These are phyloP conservation scores for Tapera naevia DNA, from an alignment of 2,797 vertebrate genomes.

Conservation along the genomic window DNA sequence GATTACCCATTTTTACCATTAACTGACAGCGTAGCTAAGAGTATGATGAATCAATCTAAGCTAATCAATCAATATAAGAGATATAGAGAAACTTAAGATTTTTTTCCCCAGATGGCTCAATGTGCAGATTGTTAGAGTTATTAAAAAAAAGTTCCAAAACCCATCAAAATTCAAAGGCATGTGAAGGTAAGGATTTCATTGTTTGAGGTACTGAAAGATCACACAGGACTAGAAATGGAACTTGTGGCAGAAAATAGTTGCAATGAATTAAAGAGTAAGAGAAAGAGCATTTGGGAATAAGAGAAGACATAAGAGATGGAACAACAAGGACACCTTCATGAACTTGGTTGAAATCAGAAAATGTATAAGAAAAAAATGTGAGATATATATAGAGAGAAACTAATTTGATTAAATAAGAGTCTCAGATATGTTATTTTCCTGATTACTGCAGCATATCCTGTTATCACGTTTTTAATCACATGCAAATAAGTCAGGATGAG, in stretches of 20 bases:
- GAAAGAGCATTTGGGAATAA: neutral
- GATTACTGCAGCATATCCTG: neutral
- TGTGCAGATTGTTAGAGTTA: neutral
- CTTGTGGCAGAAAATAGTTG: neutral
- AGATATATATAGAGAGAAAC: neutral
- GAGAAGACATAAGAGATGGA: neutral
- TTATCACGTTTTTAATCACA: neutral
- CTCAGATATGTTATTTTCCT: neutral
- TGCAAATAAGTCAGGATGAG: neutral
- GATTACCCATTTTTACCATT: neutral
- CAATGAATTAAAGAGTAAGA: neutral
- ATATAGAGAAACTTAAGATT: neutral
- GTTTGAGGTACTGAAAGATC: neutral
- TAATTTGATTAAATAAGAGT: neutral
- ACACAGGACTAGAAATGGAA: neutral
- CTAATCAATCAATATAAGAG: neutral
- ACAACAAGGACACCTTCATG: neutral
- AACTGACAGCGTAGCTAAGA: neutral
- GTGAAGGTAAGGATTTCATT: neutral
- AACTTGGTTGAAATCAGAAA: neutral
- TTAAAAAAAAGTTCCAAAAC: neutral
- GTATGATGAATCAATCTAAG: neutral
- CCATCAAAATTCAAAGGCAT: neutral
- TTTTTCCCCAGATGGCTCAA: neutral
- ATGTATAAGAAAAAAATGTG: neutral